Percentiles rank a stretch among this genome's conserved stretches.
Evolutionary conservation across 2,888 invertebrate genomes (phyloP).

Genomic region (Strigamia transsilvanica): DNA sequence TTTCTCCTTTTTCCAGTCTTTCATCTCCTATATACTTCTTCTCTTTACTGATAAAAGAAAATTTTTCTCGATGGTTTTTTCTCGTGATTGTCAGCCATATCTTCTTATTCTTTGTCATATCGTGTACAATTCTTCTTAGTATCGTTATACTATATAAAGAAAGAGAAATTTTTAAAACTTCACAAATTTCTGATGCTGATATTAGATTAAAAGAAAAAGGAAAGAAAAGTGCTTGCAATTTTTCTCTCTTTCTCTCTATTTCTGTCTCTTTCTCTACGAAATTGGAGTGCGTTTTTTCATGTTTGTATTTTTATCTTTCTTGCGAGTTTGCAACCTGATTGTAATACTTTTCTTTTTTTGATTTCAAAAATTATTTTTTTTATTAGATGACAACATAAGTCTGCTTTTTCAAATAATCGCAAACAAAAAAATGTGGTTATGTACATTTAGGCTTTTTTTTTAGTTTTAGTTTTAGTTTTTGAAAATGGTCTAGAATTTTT

Average conservation of each 20-base stretch:
- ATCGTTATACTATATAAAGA: constrained; percentile 43
- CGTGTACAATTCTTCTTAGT: constrained; percentile 48
- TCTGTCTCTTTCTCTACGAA: constrained; percentile 32
- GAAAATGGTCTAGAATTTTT: no score
- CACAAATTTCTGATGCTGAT: constrained; percentile 31
- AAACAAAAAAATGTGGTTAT: no score
- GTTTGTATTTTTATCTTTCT: constrained; percentile 27
- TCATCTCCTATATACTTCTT: constrained; percentile 46
- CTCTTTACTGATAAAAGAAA: constrained; percentile 30
- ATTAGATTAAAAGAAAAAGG: constrained; percentile 17
- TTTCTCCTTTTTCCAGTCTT: constrained; percentile 40
- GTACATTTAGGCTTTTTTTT: no score
- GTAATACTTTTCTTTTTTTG: background rate
- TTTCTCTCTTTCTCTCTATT: constrained; percentile 43
- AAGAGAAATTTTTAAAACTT: constrained; percentile 40
- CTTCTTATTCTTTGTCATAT: constrained; percentile 49
- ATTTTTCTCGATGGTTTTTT: constrained; percentile 48
- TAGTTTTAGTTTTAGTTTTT: no score
- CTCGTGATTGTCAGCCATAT: constrained; percentile 49
- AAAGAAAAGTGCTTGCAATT: constrained; percentile 27
- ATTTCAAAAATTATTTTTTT: background rate
- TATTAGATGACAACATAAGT: background rate
- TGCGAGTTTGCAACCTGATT: constrained; percentile 14
- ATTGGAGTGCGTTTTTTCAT: constrained; percentile 39
- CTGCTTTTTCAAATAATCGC: background rate